These are phyloP conservation scores for Papilio demoleus DNA, from an alignment of 2,888 invertebrate genomes.

Conservation along the genomic window DNA sequence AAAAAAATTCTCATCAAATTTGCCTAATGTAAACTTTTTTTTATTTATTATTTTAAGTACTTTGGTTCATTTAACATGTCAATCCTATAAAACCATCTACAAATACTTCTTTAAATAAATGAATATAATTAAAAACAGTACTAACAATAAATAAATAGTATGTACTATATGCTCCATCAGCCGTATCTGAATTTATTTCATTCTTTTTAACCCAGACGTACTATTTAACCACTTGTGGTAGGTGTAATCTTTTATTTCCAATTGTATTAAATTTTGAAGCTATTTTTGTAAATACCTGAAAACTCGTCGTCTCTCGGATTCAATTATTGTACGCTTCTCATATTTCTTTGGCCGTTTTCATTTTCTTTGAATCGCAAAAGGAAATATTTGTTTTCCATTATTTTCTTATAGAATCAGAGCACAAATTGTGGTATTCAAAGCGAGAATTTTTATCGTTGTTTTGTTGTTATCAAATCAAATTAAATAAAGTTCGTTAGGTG, in stretches of 20 bases:
- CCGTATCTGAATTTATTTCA: no score
- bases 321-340: slow-evolving; percentile 23
- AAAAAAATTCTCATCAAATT: no score
- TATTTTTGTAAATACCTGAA: slow-evolving; percentile 9
- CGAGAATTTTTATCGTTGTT: slow-evolving; percentile 12
- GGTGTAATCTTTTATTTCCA: background rate
- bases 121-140: no score
- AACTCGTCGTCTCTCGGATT: background rate
- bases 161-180: no score
- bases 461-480: slow-evolving; percentile 30
- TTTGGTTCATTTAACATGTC: no score
- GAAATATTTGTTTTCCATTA: slow-evolving; percentile 27
- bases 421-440: slow-evolving; percentile 11
- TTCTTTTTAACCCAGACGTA: no score
- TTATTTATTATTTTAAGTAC: no score
- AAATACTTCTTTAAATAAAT: no score
- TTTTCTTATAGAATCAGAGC: slow-evolving; percentile 18
- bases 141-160: no score
- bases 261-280: slow-evolving; percentile 3
- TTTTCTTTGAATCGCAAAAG: slow-evolving; percentile 18
- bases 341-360: slow-evolving; percentile 9
- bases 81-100: no score
- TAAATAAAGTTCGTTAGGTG: slow-evolving; percentile 32
- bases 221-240: background rate
- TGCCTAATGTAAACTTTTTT: no score